phyloP scores from a whole-genome alignment of 2,797 vertebrate species.

The Crocidura indochinensis region DNA sequence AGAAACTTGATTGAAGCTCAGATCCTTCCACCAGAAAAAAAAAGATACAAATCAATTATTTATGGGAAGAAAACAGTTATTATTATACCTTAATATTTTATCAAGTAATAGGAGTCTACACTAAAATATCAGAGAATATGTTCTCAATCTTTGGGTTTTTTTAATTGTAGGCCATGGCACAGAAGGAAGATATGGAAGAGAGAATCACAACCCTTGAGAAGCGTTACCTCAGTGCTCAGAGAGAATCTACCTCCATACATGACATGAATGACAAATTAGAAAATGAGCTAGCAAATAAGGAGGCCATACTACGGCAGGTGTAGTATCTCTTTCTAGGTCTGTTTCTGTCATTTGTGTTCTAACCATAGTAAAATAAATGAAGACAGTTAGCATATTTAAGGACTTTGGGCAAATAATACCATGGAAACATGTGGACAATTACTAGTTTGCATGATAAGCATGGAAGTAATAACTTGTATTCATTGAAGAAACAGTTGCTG shows the following conservation, averaged over 20 bases:
- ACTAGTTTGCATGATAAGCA: background rate
- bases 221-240: constrained; percentile 98
- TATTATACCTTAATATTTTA: constrained; percentile 2
- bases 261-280: constrained; percentile 99
- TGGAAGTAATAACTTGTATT: background rate
- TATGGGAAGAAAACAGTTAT: background rate
- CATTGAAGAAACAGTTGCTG: background rate
- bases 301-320: constrained; percentile 98
- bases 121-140: constrained; percentile 5
- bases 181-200: constrained; percentile 99
- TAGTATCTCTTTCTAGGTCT: constrained; percentile 73
- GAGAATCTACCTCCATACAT: constrained; percentile 99
- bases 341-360: background rate
- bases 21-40: background rate
- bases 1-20: background rate
- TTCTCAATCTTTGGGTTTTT: background rate
- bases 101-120: background rate
- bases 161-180: constrained; percentile 95
- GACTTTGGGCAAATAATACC: background rate
- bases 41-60: background rate
- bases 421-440: background rate
- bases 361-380: background rate
- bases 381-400: background rate
- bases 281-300: constrained; percentile 98
- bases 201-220: constrained; percentile 98